Base-by-base conservation (phyloP, 2,113 vertebrate genomes). In the Gobius niger region DNA sequence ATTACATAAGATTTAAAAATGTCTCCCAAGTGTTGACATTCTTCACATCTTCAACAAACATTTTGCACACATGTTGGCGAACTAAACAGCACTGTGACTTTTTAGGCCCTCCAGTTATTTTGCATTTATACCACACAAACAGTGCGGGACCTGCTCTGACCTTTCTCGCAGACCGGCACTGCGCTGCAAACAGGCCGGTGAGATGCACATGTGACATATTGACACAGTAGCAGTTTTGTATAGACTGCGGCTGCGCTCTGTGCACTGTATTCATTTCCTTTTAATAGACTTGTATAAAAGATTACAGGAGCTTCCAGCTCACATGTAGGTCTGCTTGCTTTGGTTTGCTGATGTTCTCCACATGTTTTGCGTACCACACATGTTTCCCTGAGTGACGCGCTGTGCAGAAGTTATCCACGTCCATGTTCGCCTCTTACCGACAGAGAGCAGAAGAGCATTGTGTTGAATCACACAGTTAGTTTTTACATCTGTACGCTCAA, bases 231-330 rank as follows among this genome's bases (percentile, higher is more conserved):
- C 24, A 4, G 24, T 34, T 34, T 34, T 34, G 24, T 4, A 34
- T 34, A 34, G 24, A 34, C 65, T 10, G 72, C 19, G 60, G 34
- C 54, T 46, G 10, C 44, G 0, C 44, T 46, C 44, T 11, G 15
- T 6, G 47, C 11, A 1, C 15, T 14, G 3, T 13, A 10, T 13
- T 49, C 47, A 49, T 49, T 10, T 14, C 83, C 87, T 87, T 89
- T 82, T 81, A 80, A 87, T 91, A 90, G 90, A 84, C 71, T 8
- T 67, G 69, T 80, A 69, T 9, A 65, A 34, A 34, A 34, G 24
- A 34, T 34, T 34, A 34, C 24, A 34, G 24, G 24, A 34, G 24
- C 24, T 34, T 34, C 24, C 24, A 34, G 24, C 24, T 34, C 24
- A 34, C 24, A 34, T 34, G 24, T 34, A 34, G 24, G 24, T 34